Evolutionary conservation across 2,888 invertebrate species (phyloP), one percentile per base, ranked within the genome.

Genomic region (Heteromyza rotundicornis): DNA sequence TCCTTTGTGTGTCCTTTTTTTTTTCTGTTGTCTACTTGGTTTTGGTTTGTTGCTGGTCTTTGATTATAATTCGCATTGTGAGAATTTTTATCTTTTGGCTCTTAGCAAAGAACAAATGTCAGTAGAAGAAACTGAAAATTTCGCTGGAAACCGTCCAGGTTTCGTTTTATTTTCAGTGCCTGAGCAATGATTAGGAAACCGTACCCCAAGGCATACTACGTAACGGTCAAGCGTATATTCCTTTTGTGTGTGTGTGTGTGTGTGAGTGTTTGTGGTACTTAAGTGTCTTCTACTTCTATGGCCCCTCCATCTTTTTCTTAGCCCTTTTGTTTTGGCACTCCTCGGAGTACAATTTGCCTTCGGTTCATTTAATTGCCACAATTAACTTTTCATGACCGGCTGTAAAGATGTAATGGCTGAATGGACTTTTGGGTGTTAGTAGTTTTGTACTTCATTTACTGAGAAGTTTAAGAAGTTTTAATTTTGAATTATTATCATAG

Each of bases 181-280:
- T 23, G 24, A 1, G 47, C 61, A 32, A 57, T 57, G 61, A 53
- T 57, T 57, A 40, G 57, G 1, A 36, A 23, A 16, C 23, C 14
- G 61, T 24, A 61, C 61, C 61, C 57, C 17, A 51, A 61, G 57
- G 61, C 56, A 49, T 52, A n/a, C n/a, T n/a, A 16, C 20, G 27
- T 22, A 47, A 52, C 32, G 57, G 57, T 57, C 61, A 57, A 57
- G 35, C 52, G 52, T 22, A 56, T 32, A 55, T 60, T 60, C 22
- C 5, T 35, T n/a, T 54, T 23, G 27, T 49, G 35, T 55, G 14
- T 40, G 2, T 36, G 36, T 55, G 17, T 2, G 8, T 1, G 16
- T 22, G 19, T 19, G n/a, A 52, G 44, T 52, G 24, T 36, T 20
- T 51, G 24, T 52, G 10, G 35, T 49, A 49, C 32, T 57, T 52